phyloP scores from a whole-genome alignment of 2,888 invertebrate species.

The Volucella inflata region DNA sequence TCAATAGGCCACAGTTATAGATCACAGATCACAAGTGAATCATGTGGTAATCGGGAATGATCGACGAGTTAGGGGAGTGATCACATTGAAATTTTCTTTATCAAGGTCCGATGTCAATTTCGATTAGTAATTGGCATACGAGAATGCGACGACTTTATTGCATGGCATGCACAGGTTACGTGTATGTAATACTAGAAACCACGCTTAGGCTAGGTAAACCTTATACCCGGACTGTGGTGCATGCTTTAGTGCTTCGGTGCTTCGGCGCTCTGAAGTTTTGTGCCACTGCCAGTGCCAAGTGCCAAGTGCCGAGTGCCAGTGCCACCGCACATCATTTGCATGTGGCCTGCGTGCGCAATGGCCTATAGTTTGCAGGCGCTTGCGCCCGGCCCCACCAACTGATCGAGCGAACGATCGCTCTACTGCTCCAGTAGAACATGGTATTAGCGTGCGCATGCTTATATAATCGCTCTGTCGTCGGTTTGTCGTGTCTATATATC shows the following conservation, averaged over 20 bases:
- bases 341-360: constrained; percentile 67
- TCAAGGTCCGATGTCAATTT: constrained; percentile 67
- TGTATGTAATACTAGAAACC: constrained; percentile 75
- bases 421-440: constrained; percentile 56
- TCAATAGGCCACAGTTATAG: constrained; percentile 34
- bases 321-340: constrained; percentile 69
- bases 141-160: constrained; percentile 26
- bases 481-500: background rate
- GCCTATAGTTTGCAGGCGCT: constrained; percentile 68
- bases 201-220: constrained; percentile 50
- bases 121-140: constrained; percentile 73
- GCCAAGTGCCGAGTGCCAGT: constrained; percentile 61
- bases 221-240: constrained; percentile 57
- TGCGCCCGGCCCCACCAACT: constrained; percentile 41
- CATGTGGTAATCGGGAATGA: too few relatives aligned
- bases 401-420: constrained; percentile 15
- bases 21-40: constrained; percentile 36
- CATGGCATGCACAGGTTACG: constrained; percentile 69
- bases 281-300: constrained; percentile 67
- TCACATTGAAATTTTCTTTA: constrained; percentile 73
- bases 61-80: background rate
- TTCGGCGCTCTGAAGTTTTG: constrained; percentile 10
- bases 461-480: constrained; percentile 48
- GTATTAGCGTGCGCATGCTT: constrained; percentile 51
- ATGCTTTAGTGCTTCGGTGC: constrained; percentile 8